Percentiles rank a stretch among this genome's conserved stretches.
Evolutionary conservation across 2,888 invertebrate species (phyloP).

Genomic region (Alloplasta piceator): DNA sequence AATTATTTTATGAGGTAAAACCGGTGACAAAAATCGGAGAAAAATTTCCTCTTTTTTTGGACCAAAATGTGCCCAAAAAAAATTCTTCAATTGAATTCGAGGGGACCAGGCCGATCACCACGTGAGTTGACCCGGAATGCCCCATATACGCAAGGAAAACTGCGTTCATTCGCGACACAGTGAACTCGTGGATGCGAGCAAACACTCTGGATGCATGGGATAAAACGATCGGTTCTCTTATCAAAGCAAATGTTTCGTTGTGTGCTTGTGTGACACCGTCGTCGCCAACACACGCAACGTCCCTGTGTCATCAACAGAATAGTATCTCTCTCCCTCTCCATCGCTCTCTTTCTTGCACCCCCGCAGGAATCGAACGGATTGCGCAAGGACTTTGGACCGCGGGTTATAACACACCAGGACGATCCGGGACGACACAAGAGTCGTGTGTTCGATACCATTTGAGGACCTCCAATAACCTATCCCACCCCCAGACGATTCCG

Average conservation of each 20-base stretch:
- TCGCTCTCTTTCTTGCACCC: slow-evolving; percentile 28
- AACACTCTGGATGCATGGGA: slow-evolving; percentile 23
- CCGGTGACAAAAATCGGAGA: no score
- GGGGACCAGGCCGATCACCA: no score
- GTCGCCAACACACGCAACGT: slow-evolving; percentile 14
- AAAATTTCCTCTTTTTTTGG: no score
- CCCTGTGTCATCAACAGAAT: neutral
- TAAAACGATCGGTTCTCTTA: slow-evolving; percentile 56
- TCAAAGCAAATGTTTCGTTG: slow-evolving; percentile 42
- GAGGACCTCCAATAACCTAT: slow-evolving; percentile 81
- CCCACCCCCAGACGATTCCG: slow-evolving; percentile 72
- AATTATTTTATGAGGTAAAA: no score
- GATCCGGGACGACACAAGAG: slow-evolving; percentile 42
- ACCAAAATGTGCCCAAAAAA: no score
- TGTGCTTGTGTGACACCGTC: slow-evolving; percentile 32
- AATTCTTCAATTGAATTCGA: no score
- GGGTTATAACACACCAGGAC: slow-evolving; percentile 39
- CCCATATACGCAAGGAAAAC: slow-evolving; percentile 25
- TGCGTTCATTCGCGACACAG: slow-evolving; percentile 37
- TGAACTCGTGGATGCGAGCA: slow-evolving; percentile 14
- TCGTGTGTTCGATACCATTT: slow-evolving; percentile 79
- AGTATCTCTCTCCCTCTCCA: neutral
- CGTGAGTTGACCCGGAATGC: no score
- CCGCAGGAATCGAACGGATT: slow-evolving; percentile 40
- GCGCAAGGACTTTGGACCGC: slow-evolving; percentile 43